A percentile compares a stretch with the other conserved stretches of the same genome.
phyloP scores from a whole-genome alignment of 2,888 invertebrate genomes.

The Digitonthophagus gazella region DNA sequence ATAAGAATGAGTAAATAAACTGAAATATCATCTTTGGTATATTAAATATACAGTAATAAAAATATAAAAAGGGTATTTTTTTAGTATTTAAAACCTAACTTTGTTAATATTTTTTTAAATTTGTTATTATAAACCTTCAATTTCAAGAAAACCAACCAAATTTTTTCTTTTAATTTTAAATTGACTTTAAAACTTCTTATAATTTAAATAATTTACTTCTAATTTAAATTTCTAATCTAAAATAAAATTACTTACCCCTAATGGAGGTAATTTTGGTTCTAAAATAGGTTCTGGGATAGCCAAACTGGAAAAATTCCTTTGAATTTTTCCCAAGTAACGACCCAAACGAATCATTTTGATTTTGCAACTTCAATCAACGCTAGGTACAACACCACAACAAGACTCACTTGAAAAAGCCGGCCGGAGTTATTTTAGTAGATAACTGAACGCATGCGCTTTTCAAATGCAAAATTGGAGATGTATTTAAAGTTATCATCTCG shows the following conservation, averaged over 20 bases:
- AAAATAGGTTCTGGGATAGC: neutral
- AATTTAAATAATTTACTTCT: too few relatives aligned
- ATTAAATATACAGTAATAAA: too few relatives aligned
- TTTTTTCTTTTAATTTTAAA: too few relatives aligned
- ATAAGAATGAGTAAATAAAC: too few relatives aligned
- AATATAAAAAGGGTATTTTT: too few relatives aligned
- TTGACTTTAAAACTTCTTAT: slow-evolving; percentile 4
- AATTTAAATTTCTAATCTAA: neutral
- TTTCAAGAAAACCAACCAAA: too few relatives aligned
- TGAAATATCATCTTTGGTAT: too few relatives aligned
- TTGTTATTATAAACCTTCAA: too few relatives aligned
- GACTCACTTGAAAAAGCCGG: neutral
- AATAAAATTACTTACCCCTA: slow-evolving; percentile 2
- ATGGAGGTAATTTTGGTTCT: neutral
- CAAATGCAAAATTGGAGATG: neutral
- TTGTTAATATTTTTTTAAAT: too few relatives aligned
- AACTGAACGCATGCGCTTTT: neutral
- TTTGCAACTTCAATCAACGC: neutral
- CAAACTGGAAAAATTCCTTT: neutral
- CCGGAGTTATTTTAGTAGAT: neutral
- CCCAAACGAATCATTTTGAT: neutral
- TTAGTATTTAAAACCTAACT: too few relatives aligned
- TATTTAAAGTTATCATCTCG: neutral
- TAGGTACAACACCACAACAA: neutral
- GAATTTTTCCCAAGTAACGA: neutral